A percentile compares a stretch with the other conserved stretches of the same genome.
phyloP scores from a whole-genome alignment of 2,888 invertebrate genomes.

The Drosophila formosana region DNA sequence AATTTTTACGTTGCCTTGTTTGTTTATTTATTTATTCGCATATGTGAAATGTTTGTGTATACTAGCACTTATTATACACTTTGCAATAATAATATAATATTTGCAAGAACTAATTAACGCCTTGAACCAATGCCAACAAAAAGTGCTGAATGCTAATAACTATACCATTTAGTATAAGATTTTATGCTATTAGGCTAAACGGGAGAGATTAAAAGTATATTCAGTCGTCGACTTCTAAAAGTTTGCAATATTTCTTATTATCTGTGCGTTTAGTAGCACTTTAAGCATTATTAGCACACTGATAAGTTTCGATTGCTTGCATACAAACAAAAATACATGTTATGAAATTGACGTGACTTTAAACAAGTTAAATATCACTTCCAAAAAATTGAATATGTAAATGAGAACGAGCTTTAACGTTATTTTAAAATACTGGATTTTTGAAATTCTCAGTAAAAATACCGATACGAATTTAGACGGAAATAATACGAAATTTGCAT shows the following conservation, averaged over 20 bases:
- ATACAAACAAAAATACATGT: neutral
- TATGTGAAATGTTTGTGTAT: constrained; percentile 10
- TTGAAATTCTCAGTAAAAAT: neutral
- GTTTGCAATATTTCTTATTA: constrained; percentile 12
- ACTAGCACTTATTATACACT: neutral
- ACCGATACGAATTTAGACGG: neutral
- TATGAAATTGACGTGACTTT: constrained; percentile 4
- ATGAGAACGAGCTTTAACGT: neutral
- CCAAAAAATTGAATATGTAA: neutral
- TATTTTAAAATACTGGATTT: neutral
- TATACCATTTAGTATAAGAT: neutral
- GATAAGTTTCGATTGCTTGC: constrained; percentile 6
- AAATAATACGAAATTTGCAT: neutral
- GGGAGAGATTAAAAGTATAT: neutral
- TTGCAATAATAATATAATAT: neutral
- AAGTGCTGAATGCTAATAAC: neutral
- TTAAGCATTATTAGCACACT: constrained; percentile 35
- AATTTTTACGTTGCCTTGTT: neutral
- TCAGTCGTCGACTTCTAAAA: neutral
- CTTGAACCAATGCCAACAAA: neutral
- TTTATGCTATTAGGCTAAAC: neutral
- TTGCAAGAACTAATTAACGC: neutral
- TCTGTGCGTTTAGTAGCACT: constrained; percentile 38
- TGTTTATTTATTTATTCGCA: constrained; percentile 2
- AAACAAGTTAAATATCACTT: neutral